phyloP scores from a whole-genome alignment of 2,888 invertebrate species.

The Aleiodes leptofemur region DNA sequence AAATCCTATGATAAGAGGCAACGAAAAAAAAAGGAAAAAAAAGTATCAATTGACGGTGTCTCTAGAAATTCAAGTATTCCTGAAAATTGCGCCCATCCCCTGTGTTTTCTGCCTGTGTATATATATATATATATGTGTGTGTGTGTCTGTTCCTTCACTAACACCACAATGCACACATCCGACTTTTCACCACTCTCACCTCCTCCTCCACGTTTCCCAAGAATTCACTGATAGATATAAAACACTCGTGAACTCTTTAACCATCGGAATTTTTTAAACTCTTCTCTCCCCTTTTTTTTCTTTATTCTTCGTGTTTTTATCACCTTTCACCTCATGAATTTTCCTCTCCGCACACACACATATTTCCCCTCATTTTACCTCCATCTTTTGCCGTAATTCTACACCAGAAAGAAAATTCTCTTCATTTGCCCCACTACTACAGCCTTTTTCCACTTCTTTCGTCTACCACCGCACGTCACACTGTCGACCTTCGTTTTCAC shows the following conservation, averaged over 20 bases:
- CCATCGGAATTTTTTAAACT: not conserved
- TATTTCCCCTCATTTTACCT: constrained; percentile 3
- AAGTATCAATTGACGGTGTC: constrained; percentile 5
- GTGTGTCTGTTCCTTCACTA: not conserved
- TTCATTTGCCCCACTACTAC: no score
- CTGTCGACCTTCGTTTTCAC: constrained; percentile 23
- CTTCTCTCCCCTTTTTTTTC: not conserved
- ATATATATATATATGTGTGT: no score
- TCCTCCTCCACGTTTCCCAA: constrained; percentile 8
- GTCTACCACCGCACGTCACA: not conserved
- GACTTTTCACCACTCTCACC: not conserved
- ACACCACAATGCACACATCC: constrained; percentile 3
- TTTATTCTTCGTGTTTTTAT: not conserved
- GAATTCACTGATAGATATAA: not conserved
- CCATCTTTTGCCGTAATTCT: constrained; percentile 9
- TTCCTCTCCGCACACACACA: not conserved
- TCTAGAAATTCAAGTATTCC: constrained; percentile 22
- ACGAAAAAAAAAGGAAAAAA: not conserved
- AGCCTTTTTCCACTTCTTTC: constrained; percentile 3
- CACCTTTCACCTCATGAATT: constrained; percentile 1
- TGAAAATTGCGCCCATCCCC: constrained; percentile 23
- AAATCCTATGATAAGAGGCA: not conserved
- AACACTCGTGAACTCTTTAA: not conserved
- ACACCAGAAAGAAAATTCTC: not conserved
- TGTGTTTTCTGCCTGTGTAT: not conserved